Percentiles rank a stretch among this genome's conserved stretches.
phyloP scores from a whole-genome alignment of 2,797 vertebrate species.

The Melanotaenia nigrans region DNA sequence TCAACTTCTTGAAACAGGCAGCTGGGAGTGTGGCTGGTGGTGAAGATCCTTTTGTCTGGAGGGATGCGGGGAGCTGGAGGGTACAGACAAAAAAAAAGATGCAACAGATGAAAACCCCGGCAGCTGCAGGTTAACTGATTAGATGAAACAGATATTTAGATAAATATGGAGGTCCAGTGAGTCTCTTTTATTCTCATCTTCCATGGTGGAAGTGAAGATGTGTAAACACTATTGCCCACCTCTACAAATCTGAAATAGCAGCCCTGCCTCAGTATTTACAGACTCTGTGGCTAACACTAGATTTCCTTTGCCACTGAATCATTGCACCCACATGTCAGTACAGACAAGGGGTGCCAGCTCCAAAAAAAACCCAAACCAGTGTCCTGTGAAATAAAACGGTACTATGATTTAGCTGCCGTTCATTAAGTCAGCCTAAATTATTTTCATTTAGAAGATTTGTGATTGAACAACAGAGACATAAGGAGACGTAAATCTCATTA shows the following conservation, averaged over 20 bases:
- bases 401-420: not conserved
- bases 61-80: constrained; percentile 91
- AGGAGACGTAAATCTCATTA: not conserved
- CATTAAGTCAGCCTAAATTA: not conserved
- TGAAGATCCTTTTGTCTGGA: constrained; percentile 93
- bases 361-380: not conserved
- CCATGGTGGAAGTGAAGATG: not conserved
- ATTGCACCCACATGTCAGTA: not conserved
- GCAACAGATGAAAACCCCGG: constrained; percentile 14
- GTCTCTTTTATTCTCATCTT: not conserved
- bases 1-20: constrained; percentile 96
- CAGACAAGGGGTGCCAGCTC: not conserved
- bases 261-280: not conserved
- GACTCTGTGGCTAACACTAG: not conserved
- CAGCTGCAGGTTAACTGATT: not conserved
- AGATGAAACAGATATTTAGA: constrained; percentile 16
- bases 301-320: not conserved
- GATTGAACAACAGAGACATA: not conserved
- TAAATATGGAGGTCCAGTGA: constrained; percentile 2
- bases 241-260: too few relatives aligned
- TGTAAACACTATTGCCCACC: not conserved
- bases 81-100: constrained; percentile 21
- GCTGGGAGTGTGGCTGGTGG: constrained; percentile 93
- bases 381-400: not conserved
- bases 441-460: not conserved